Base-by-base conservation (phyloP, 2,797 vertebrate genomes). In the Rhadinocentrus ornatus region DNA sequence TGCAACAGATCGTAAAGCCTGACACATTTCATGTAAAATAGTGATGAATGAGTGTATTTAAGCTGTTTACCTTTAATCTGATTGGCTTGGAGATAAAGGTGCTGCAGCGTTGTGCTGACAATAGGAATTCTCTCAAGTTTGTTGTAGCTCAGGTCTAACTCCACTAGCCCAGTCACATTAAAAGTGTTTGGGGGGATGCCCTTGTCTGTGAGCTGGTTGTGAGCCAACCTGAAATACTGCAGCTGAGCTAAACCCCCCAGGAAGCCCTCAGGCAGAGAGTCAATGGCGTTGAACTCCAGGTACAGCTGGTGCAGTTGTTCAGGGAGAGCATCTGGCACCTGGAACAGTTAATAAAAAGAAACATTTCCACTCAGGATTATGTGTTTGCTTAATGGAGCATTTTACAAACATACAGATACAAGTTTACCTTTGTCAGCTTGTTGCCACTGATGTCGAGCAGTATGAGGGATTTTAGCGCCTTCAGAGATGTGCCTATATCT, bases 21-120 rank as follows among this genome's bases (percentile, higher is more conserved):
- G 52, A 16, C 52, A 54, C 6, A 3, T 24, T 27, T n/a, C 16
- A 16, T 41, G 39, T 41, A 5, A 48, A n/a, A 26, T 54, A 46
- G 22, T 22, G 18, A 26, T 10, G n/a, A 16, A 27, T 41, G 8
- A 18, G 10, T 35, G 4, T 16, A 10, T 27, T 24, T n/a, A 16
- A 56, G 18, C 20, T 5, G 5, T 29, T 78, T 61, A 99, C 98
- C 97, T 29, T 97, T 95, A 83, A 99, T 99, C 71, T 95, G 94
- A 84, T 99, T 99, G 50, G 96, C 97, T 77, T 99, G 97, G 67
- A 99, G 94, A 78, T 99, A 99, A 65, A 99, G 96, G 86, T 99
- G 96, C 88, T 98, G 94, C 1, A 99, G 94, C 27, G 94, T 95
- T 88, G 94, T 93, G 90, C 85, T 98, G 87, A 99, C 96, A 0